These are phyloP conservation scores for Protaetia brevitarsis DNA, from an alignment of 1,140 invertebrate genomes.

Conservation along the genomic window DNA sequence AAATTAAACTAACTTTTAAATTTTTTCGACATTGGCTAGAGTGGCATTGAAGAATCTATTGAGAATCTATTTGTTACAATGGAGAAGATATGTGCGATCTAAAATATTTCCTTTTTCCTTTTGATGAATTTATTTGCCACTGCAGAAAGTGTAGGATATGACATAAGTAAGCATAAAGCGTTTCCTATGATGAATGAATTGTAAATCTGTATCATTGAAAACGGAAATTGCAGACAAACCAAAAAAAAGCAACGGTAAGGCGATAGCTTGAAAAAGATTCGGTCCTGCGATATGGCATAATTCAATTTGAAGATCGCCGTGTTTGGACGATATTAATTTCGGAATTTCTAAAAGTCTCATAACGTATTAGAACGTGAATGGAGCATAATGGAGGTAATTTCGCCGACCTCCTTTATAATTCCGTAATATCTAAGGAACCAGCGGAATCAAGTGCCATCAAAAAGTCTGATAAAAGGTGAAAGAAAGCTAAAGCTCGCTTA, in stretches of 20 bases:
- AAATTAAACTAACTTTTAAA: too few relatives aligned
- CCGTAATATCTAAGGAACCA: conserved; percentile 18
- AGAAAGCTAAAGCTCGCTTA: conserved; percentile 31
- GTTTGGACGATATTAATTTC: not conserved
- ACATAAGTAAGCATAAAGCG: too few relatives aligned
- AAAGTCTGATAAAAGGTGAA: conserved; percentile 26
- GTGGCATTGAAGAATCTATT: too few relatives aligned
- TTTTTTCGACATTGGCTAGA: too few relatives aligned
- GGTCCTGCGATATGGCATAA: not conserved
- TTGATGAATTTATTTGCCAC: too few relatives aligned
- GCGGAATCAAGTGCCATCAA: conserved; percentile 28
- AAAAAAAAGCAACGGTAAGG: too few relatives aligned
- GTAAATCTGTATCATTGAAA: too few relatives aligned
- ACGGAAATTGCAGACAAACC: not conserved
- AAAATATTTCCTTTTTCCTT: too few relatives aligned
- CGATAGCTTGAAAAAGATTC: not conserved
- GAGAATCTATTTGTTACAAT: too few relatives aligned
- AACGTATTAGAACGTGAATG: not conserved
- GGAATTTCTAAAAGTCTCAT: conserved; percentile 13
- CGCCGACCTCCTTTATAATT: conserved; percentile 12
- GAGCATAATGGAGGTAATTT: conserved; percentile 18
- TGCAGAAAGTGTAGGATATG: too few relatives aligned
- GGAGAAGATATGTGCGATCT: too few relatives aligned
- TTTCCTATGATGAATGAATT: too few relatives aligned
- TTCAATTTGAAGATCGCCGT: not conserved